Conservation (phyloP, 2,888 invertebrate genomes). For the Hybos culiciformis region DNA sequence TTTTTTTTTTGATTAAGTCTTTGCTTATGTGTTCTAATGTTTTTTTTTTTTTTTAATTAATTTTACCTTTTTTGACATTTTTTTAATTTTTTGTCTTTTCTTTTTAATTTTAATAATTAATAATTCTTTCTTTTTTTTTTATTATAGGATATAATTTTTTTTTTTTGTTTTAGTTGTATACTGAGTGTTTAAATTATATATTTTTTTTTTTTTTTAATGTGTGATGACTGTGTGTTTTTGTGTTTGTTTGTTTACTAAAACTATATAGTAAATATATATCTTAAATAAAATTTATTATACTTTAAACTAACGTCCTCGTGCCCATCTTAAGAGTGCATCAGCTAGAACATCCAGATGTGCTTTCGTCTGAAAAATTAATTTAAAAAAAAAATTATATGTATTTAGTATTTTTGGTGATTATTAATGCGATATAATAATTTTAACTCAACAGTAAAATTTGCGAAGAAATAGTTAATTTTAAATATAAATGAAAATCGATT, state of each 20-base stretch:
- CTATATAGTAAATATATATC: no score
- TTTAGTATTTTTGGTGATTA: no score
- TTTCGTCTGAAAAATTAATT: conserved; percentile 62
- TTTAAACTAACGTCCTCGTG: conserved; percentile 67
- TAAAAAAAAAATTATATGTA: no score
- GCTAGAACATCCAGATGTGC: conserved; percentile 89
- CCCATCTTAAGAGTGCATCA: conserved; percentile 87
- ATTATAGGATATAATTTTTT: neutral
- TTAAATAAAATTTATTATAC: no score
- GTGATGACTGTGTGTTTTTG: conserved; percentile 6
- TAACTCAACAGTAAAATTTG: neutral
- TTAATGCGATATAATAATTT: neutral
- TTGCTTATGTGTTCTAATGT: no score
- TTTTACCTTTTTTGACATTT: no score
- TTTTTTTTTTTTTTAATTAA: no score
- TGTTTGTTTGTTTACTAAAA: no score
- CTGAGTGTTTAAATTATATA: neutral
- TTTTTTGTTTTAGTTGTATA: neutral
- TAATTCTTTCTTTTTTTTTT: neutral
- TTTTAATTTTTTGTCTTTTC: no score
- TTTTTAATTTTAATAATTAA: no score
- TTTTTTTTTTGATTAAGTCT: no score
- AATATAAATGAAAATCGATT: no score
- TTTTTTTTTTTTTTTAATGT: conserved; percentile 2
- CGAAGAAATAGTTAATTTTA: neutral